Percentiles rank a stretch among this genome's conserved stretches.
Evolutionary conservation across 2,797 vertebrate genomes (phyloP).

Genomic region (Varecia variegata): DNA sequence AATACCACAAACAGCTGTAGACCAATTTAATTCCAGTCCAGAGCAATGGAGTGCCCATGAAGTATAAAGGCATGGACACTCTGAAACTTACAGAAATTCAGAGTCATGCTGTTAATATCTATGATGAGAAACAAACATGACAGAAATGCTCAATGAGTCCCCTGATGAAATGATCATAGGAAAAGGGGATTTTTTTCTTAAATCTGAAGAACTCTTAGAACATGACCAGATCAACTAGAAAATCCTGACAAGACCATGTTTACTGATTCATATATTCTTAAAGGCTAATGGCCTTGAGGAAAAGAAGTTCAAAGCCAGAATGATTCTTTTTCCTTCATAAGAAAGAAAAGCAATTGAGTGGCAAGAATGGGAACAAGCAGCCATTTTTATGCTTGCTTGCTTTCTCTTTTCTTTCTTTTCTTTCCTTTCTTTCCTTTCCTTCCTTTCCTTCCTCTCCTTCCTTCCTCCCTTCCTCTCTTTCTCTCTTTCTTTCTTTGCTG

Average conservation of each 20-base stretch:
- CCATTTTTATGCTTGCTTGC: not conserved
- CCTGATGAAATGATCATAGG: not conserved
- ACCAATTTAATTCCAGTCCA: not conserved
- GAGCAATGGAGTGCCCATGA: not conserved
- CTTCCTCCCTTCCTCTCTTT: too few species aligned
- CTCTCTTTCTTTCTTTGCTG: not conserved
- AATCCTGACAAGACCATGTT: not conserved
- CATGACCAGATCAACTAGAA: not conserved
- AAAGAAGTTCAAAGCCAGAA: not conserved
- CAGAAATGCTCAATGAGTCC: not conserved
- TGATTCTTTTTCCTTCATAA: not conserved
- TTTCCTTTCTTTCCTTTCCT: too few species aligned
- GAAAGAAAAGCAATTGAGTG: not conserved
- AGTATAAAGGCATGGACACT: not conserved
- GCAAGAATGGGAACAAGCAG: not conserved
- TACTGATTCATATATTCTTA: not conserved
- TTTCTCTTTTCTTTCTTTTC: too few species aligned
- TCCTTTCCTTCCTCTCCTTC: too few species aligned
- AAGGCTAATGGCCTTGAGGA: not conserved
- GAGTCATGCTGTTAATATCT: slow-evolving; percentile 2
- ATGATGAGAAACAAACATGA: slow-evolving; percentile 1
- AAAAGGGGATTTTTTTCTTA: not conserved
- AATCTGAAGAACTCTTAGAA: not conserved
- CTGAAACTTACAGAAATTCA: not conserved
- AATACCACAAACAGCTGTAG: not conserved